Conservation (phyloP, 1,140 invertebrate species). For the Dysdera silvatica region DNA sequence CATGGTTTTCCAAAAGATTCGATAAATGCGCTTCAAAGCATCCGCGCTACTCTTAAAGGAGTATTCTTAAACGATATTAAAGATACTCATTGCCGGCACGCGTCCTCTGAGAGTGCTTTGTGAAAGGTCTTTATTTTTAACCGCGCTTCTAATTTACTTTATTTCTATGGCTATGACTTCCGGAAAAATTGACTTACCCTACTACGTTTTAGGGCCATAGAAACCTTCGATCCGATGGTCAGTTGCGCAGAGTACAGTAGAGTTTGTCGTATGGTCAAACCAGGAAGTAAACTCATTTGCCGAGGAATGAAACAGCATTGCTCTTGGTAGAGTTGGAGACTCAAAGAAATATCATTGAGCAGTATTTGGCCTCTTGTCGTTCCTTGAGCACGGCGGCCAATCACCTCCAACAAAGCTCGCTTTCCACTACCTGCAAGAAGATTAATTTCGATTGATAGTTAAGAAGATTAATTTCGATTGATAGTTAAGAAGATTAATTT, state of each 20-base stretch:
- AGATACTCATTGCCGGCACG: too few species aligned
- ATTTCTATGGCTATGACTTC: too few species aligned
- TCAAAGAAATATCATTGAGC: conserved; percentile 71
- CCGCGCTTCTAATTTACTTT: too few species aligned
- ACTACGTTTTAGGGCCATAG: conserved; percentile 30
- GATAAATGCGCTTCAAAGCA: too few species aligned
- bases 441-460: too few species aligned
- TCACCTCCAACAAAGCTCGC: conserved; percentile 78
- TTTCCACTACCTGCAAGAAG: conserved; percentile 67
- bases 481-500: neutral
- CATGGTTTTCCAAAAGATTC: too few species aligned
- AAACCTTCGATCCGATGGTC: conserved; percentile 54
- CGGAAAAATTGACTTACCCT: conserved; percentile 20
- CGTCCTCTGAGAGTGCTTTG: conserved; percentile 60
- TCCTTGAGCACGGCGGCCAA: conserved; percentile 57
- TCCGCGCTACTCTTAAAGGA: too few species aligned
- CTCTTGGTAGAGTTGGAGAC: conserved; percentile 65
- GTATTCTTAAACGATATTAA: too few species aligned
- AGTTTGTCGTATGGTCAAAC: conserved; percentile 75
- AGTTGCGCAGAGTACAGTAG: conserved; percentile 64
- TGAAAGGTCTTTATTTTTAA: conserved; percentile 44
- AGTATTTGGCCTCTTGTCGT: conserved; percentile 70
- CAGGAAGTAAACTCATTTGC: conserved; percentile 68
- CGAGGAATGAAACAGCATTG: conserved; percentile 77
- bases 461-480: neutral